These are phyloP conservation scores for Charadrius vociferus DNA, from an alignment of 2,113 vertebrate genomes.

Conservation along the genomic window DNA sequence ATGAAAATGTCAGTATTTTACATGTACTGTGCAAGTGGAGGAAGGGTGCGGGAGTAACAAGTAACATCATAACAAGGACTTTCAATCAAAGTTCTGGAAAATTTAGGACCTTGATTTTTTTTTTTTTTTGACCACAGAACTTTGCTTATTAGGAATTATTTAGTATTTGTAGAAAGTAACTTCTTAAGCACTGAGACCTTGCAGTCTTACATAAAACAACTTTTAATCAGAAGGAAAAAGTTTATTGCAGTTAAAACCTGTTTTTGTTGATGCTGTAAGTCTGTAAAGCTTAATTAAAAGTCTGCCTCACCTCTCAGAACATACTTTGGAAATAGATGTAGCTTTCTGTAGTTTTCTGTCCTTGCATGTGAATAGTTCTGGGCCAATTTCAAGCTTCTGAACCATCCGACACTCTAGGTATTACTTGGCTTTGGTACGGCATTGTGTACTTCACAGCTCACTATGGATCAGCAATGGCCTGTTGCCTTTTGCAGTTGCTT, in stretches of 20 bases:
- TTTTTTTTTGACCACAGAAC: not conserved
- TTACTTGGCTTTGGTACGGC: not conserved
- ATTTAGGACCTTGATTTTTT: not conserved
- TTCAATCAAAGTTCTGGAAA: not conserved
- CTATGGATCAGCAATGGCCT: not conserved
- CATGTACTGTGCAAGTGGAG: rapidly evolving
- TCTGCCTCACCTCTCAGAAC: not conserved
- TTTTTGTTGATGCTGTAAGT: not conserved
- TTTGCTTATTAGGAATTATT: not conserved
- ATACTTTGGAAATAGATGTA: not conserved
- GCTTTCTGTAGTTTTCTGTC: not conserved
- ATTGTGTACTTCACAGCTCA: not conserved
- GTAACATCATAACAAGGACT: not conserved
- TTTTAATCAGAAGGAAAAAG: not conserved
- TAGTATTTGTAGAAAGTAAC: not conserved
- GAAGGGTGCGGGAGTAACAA: too few species aligned
- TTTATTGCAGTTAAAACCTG: not conserved
- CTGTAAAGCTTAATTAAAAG: not conserved
- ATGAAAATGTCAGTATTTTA: not conserved
- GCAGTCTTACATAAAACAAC: not conserved
- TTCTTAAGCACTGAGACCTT: not conserved
- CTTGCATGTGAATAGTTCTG: not conserved
- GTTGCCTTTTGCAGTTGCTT: not conserved
- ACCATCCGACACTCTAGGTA: not conserved
- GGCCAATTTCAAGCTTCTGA: not conserved